Conservation (phyloP, 2,888 invertebrate genomes). For the Sphaerolaimus hirsutus region DNA sequence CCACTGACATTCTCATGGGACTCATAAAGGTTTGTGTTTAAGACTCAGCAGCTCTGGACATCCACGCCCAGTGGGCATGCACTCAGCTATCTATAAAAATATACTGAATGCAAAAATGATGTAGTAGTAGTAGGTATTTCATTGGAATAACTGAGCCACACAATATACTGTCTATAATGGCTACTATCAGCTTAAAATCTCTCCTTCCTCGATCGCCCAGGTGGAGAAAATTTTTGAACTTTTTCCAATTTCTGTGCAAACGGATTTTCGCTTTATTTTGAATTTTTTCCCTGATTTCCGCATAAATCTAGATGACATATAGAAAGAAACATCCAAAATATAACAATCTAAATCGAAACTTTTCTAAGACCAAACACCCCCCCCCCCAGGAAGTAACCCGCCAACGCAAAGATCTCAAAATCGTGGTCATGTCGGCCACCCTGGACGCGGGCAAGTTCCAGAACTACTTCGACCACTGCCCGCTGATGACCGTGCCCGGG, state of each 20-base stretch:
- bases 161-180: neutral
- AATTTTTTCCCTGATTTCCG: too few species aligned
- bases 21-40: conserved; percentile 34
- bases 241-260: too few species aligned
- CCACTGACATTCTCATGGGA: conserved; percentile 96
- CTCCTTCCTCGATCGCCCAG: neutral
- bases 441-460: conserved; percentile 94
- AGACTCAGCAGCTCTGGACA: neutral
- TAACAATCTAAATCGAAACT: too few species aligned
- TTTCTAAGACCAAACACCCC: neutral
- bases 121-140: too few species aligned
- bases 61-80: too few species aligned
- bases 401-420: conserved; percentile 68
- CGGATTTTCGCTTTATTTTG: too few species aligned
- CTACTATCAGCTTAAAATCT: neutral
- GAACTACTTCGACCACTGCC: conserved; percentile 92
- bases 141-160: too few species aligned
- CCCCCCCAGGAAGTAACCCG: conserved; percentile 63
- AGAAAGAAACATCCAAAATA: too few species aligned
- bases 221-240: too few species aligned
- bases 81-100: too few species aligned
- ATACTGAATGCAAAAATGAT: too few species aligned
- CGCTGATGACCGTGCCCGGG: conserved; percentile 91
- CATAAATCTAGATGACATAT: too few species aligned
- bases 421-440: conserved; percentile 97